phyloP scores from a whole-genome alignment of 2,888 invertebrate species.

The Corythucha ciliata region DNA sequence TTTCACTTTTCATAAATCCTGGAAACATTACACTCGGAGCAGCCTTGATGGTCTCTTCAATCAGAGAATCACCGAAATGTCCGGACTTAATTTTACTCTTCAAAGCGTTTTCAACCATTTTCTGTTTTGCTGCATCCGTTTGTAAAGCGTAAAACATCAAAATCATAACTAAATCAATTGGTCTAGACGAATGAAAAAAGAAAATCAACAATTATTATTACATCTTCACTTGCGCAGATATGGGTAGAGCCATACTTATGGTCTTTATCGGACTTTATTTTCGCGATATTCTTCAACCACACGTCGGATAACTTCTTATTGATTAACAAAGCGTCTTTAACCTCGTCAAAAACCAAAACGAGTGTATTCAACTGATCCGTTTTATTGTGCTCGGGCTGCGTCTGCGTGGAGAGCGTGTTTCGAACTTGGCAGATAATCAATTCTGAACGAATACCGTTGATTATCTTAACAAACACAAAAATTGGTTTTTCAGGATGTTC shows the following conservation, averaged over 20 bases:
- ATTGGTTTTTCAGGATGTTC: constrained; percentile 3
- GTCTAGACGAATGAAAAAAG: constrained; percentile 28
- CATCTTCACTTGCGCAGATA: constrained; percentile 6
- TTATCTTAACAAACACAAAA: constrained; percentile 41
- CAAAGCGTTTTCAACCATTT: constrained; percentile 32
- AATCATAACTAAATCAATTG: constrained; percentile 36
- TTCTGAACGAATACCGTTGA: constrained; percentile 44
- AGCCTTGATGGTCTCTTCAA: constrained; percentile 34
- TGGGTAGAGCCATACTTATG: constrained; percentile 30
- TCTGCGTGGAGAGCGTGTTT: constrained; percentile 16
- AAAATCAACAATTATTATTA: background rate
- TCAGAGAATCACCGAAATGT: constrained; percentile 32
- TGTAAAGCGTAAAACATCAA: constrained; percentile 33
- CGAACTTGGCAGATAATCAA: constrained; percentile 27
- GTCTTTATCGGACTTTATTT: constrained; percentile 41
- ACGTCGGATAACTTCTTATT: constrained; percentile 49
- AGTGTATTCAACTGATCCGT: constrained; percentile 41
- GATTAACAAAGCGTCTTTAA: constrained; percentile 49
- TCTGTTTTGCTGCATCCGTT: constrained; percentile 31
- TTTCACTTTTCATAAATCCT: no score
- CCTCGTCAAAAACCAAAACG: constrained; percentile 47
- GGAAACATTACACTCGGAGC: no score
- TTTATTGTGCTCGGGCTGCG: constrained; percentile 43
- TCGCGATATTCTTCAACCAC: constrained; percentile 50
- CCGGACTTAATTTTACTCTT: constrained; percentile 34